Percentiles rank a stretch among this genome's conserved stretches.
These are phyloP conservation scores for Lepidocyrtinus sp. DNA, from an alignment of 2,888 invertebrate species.

Conservation along the genomic window DNA sequence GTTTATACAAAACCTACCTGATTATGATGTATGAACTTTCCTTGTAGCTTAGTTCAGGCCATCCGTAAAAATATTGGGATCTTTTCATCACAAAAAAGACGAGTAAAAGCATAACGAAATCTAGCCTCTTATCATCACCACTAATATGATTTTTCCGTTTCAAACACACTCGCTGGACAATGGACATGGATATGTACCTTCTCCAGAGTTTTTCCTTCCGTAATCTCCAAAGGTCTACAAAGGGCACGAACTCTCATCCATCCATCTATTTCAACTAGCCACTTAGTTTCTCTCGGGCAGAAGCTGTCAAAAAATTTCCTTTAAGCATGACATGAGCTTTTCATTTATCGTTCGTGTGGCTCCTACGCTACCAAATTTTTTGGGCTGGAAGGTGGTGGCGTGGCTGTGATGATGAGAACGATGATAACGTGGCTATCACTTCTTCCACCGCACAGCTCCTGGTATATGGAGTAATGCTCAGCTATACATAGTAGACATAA, in stretches of 20 bases:
- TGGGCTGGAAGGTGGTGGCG: slow-evolving; percentile 4
- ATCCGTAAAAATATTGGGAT: no score
- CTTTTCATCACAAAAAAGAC: no score
- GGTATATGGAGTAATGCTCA: no score
- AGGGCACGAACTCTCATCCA: slow-evolving; percentile 69
- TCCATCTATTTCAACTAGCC: slow-evolving; percentile 65
- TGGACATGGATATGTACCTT: no score
- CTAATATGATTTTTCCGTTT: no score
- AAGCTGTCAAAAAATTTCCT: no score
- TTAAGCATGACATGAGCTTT: slow-evolving; percentile 47
- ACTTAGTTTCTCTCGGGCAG: slow-evolving; percentile 24
- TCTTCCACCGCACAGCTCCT: slow-evolving; percentile 14
- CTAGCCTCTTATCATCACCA: no score
- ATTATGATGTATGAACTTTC: no score
- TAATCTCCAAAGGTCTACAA: slow-evolving; percentile 67
- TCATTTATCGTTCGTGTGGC: background rate
- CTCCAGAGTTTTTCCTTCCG: slow-evolving; percentile 51
- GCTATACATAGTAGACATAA: no score
- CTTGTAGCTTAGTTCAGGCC: no score
- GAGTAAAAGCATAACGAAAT: no score
- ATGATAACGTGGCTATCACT: slow-evolving; percentile 37
- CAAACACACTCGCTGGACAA: slow-evolving; percentile 63
- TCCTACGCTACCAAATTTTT: slow-evolving; percentile 6
- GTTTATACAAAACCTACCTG: no score
- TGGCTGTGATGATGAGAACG: slow-evolving; percentile 34